Evolutionary conservation across 2,888 invertebrate genomes (phyloP).

Genomic region (Spilosoma lubricipeda): DNA sequence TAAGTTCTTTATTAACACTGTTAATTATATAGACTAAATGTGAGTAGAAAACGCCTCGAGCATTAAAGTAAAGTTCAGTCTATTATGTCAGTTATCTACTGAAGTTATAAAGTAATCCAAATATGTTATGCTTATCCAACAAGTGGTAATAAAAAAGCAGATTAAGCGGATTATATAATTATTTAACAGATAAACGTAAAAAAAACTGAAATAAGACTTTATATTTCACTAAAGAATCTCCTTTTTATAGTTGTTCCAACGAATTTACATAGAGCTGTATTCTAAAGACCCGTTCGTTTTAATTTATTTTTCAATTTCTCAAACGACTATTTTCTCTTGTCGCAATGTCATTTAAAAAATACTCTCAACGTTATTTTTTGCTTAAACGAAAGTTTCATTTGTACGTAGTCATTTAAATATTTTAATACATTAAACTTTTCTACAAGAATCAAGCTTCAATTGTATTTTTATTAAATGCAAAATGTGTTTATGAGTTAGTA

Average conservation of each 20-base stretch:
- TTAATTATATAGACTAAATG: constrained; percentile 24
- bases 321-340: constrained; percentile 30
- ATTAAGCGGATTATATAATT: not conserved
- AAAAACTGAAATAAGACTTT: not conserved
- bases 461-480: constrained; percentile 24
- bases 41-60: constrained; percentile 22
- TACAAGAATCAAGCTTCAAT: constrained; percentile 16
- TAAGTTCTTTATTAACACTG: constrained; percentile 23
- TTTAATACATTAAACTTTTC: constrained; percentile 19
- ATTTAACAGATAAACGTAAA: not conserved
- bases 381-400: constrained; percentile 27
- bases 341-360: constrained; percentile 24
- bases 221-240: constrained; percentile 25
- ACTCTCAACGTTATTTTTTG: constrained; percentile 30
- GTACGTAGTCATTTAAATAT: constrained; percentile 21
- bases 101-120: constrained; percentile 17
- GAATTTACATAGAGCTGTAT: constrained; percentile 7
- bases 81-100: constrained; percentile 30
- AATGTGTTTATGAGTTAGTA: constrained; percentile 26
- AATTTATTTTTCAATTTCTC: constrained; percentile 48
- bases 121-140: constrained; percentile 23
- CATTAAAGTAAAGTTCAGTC: constrained; percentile 34
- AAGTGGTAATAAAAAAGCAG: not conserved
- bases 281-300: constrained; percentile 24
- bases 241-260: constrained; percentile 20